Base-by-base conservation (phyloP, 2,113 vertebrate genomes). In the Mirounga angustirostris region DNA sequence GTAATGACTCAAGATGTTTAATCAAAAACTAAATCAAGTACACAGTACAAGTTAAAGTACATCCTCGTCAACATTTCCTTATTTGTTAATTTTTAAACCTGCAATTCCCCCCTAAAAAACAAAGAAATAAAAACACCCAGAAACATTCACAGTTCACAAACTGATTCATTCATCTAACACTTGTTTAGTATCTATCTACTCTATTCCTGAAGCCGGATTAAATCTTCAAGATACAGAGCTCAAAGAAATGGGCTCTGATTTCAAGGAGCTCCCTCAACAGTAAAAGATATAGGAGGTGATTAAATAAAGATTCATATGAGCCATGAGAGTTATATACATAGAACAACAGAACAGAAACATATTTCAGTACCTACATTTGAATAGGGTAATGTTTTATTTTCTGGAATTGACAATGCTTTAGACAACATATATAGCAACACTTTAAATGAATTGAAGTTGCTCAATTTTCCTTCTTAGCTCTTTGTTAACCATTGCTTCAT, bases 381-480 rank as follows among this genome's bases (percentile, higher is more conserved):
- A 89, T 2, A 84, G 33, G 76, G 83, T 76, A 50, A 18, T 79
- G 36, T 50, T 95, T 52, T 84, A 78, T 78, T 84, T 96, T 95
- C 85, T 82, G 11, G 22, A 89, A 69, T 36, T 80, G 24, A 26
- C 15, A 96, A 33, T 40, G 46, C 26, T 82, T 95, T 88, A 79
- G 13, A 63, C 22, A 90, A 78, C 18, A 89, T 10, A 92, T 33
- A 86, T 1, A 65, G 78, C 14, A 91, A 67, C 14, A 61, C n/a
- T 63, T 81, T 40, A 61, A 90, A 63, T 61, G 74, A 93, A 83
- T 21, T 92, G 58, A 98, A 95, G 58, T 65, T 91, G 28, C 85
- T 93, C 69, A 65, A 15, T 80, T 82, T 89, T 96, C 50, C 71
- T 94, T 63, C 43, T 93, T 85, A 86, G 93, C 28, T 78, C 76